Evolutionary conservation across 2,888 invertebrate genomes (phyloP), one percentile per base, ranked within the genome.

Genomic region (Erynnis tages): DNA sequence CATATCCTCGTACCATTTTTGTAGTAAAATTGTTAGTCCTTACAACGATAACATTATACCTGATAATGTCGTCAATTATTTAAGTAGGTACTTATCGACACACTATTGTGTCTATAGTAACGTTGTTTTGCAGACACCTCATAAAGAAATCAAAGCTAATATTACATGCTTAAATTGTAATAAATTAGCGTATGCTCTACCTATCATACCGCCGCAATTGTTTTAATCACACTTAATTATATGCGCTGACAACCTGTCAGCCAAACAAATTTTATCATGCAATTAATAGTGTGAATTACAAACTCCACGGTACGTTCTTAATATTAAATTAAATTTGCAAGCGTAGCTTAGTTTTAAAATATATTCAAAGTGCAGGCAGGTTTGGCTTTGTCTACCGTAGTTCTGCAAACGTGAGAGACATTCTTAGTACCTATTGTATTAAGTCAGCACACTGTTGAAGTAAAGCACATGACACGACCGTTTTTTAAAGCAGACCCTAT

Each of bases 361-460:
- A 69, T 69, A 71, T 71, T 67, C 66, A 67, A 66, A 69, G 68
- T 66, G 68, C 57, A 69, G 66, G 66, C 68, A 66, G 63, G 65
- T 67, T 61, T 66, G 61, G 62, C 62, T 63, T 62, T 44, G 49
- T 50, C 49, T 50, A 35, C 34, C 49, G 49, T 41, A 50, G 49
- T 41, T 49, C 41, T 41, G 49, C 49, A 49, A 40, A 59, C 59
- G 59, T 59, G 59, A 57, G 52, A 52, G 40, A 54, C 59, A 59
- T 59, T 59, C 55, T 49, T 54, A 59, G 52, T 49, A 57, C 57
- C 54, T 49, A 57, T 59, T 59, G 58, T 57, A 58, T 57, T 59
- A 59, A 59, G 49, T 41, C 37, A 49, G 49, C 54, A 43, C 40
- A 50, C 41, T 37, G 37, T 43, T 45, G 41, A 56, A 41, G 34